Conservation (phyloP, 2,888 invertebrate genomes). For the Leptarthrus brevirostris region DNA sequence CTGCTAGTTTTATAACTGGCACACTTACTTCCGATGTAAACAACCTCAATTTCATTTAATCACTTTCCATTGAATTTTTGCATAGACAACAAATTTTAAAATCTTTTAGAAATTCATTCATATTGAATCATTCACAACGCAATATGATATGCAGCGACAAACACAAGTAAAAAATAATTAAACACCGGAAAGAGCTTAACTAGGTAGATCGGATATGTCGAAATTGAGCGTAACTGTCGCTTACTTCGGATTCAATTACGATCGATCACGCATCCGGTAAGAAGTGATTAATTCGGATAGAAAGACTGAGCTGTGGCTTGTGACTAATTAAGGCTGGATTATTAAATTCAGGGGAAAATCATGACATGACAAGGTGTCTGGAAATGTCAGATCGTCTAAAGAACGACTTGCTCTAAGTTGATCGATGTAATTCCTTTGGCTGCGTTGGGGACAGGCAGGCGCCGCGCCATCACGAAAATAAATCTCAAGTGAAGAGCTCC, state of each 20-base stretch:
- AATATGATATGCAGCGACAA: conserved; percentile 9
- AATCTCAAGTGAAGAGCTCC: conserved; percentile 21
- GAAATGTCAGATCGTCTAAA: conserved; percentile 10
- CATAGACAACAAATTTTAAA: neutral
- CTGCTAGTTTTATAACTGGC: no score
- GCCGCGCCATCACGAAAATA: conserved; percentile 33
- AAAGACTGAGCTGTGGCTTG: neutral
- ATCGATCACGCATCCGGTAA: conserved; percentile 37
- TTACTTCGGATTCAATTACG: conserved; percentile 38
- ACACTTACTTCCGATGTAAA: no score
- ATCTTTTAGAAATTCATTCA: neutral
- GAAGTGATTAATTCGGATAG: conserved; percentile 23
- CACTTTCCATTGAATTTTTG: neutral
- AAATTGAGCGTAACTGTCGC: conserved; percentile 29
- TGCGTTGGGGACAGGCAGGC: conserved; percentile 35
- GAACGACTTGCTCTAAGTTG: conserved; percentile 3
- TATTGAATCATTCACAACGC: neutral
- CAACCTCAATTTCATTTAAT: no score
- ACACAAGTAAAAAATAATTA: conserved; percentile 21
- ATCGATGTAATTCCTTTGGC: conserved; percentile 26
- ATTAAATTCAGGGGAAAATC: neutral
- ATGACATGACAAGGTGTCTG: conserved; percentile 15
- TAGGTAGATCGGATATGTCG: conserved; percentile 42
- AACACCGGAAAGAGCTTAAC: conserved; percentile 36
- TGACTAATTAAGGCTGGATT: conserved; percentile 10